Base-by-base conservation (phyloP, 2,113 vertebrate genomes). In the Chlamydotis undulata region DNA sequence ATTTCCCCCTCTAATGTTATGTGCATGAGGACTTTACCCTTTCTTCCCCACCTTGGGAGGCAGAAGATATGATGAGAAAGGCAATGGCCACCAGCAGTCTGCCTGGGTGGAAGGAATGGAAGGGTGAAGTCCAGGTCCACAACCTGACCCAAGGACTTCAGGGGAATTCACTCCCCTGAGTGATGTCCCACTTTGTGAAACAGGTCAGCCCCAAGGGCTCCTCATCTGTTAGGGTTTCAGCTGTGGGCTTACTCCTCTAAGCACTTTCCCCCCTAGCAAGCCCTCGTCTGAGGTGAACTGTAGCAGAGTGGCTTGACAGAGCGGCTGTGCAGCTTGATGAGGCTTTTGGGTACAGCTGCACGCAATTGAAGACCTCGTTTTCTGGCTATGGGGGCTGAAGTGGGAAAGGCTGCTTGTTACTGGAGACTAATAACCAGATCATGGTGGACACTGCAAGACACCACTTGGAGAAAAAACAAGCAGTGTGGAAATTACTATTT, bases 311-410 rank as follows among this genome's bases (percentile, higher is more conserved):
- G 41, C 39, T 45, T 53, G 13, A 56, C 28, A 71, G 56, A 73
- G 60, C 0, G 0, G 4, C 37, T 74, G 84, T 68, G 56, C 17
- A 57, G 61, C 55, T 76, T 55, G 50, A 43, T 4, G 7, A 71
- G 56, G 41, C 8, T 87, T 82, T 67, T 37, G 49, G 26, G 10
- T 82, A 59, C 9, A 29, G 37, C 10, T 39, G 19, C 31, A 41
- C 1, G 12, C 14, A 53, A 49, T 1, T 5, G 1, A 64, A 84
- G 21, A 74, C 3, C 4, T 7, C 0, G 0, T 55, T 71, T 73
- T 71, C 45, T 90, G 61, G 12, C 7, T 33, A 1, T 0, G 2
- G 23, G 14, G 10, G 16, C 25, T 80, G 45, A 19, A 64, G 12
- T 16, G 70, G 53, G 49, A 23, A 60, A 53, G 69, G 31, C 23